Percentiles rank a stretch among this genome's conserved stretches.
Conservation (phyloP, 2,113 vertebrate genomes). For the Dromiciops gliroides region DNA sequence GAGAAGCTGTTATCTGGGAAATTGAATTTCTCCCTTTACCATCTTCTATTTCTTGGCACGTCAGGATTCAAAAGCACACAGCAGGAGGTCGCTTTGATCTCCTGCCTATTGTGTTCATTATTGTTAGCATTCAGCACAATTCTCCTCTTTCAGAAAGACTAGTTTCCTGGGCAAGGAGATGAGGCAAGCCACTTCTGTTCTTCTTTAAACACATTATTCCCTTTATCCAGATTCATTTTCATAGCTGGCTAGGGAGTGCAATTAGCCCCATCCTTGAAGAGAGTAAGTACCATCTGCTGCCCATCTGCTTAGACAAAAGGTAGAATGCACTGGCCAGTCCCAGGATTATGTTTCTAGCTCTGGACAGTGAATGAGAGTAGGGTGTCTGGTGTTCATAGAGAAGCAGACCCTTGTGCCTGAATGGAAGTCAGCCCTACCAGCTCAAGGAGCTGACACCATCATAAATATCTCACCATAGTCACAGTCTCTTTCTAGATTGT, state of each 20-base stretch:
- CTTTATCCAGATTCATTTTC: slow-evolving; percentile 25
- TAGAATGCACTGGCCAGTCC: not conserved
- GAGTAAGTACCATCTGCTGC: slow-evolving; percentile 37
- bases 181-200: not conserved
- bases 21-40: not conserved
- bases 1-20: not conserved
- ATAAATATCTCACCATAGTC: not conserved
- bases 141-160: not conserved
- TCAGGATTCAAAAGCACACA: not conserved
- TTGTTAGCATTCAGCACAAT: rapidly evolving
- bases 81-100: not conserved
- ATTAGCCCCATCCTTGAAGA: slow-evolving; percentile 31
- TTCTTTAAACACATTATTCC: not conserved
- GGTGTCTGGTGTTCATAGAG: not conserved
- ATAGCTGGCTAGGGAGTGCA: slow-evolving; percentile 8
- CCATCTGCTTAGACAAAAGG: not conserved
- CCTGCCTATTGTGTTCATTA: not conserved
- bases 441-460: not conserved
- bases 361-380: not conserved
- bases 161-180: not conserved
- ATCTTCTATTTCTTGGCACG: not conserved
- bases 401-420: not conserved
- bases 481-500: not conserved
- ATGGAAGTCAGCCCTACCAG: not conserved
- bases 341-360: not conserved